phyloP scores from a whole-genome alignment of 2,113 vertebrate species.

The Oncorhynchus gorbuscha region DNA sequence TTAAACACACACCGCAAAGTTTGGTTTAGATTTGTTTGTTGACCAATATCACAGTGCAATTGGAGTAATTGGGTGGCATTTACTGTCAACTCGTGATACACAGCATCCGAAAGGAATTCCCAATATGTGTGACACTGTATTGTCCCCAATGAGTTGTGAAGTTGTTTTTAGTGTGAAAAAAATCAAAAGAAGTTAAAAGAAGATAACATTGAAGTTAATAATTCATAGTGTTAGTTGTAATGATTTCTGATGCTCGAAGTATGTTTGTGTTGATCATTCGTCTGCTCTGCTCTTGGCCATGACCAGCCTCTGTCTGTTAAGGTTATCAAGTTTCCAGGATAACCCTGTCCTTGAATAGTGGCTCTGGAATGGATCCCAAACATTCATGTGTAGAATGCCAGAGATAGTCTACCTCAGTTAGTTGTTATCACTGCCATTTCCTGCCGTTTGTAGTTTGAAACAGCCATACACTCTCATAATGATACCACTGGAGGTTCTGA shows the following conservation, averaged over 20 bases:
- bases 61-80: not conserved
- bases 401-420: conserved; percentile 27
- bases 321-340: conserved; percentile 12
- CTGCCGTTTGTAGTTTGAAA: conserved; percentile 6
- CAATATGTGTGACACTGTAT: not conserved
- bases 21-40: not conserved
- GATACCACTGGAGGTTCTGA: not conserved
- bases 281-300: conserved; percentile 9
- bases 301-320: not conserved
- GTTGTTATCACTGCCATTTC: conserved; percentile 22
- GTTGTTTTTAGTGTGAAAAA: too few relatives aligned
- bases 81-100: not conserved
- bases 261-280: not conserved
- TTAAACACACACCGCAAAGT: not conserved
- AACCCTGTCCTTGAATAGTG: conserved; percentile 2
- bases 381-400: conserved; percentile 19
- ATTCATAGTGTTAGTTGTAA: not conserved
- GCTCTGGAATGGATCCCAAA: conserved; percentile 18
- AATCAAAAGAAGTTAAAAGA: not conserved
- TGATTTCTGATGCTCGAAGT: not conserved
- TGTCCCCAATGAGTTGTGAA: too few relatives aligned
- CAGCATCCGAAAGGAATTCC: not conserved
- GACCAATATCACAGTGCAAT: not conserved
- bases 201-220: not conserved
- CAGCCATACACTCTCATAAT: not conserved